Conservation (phyloP, 2,888 invertebrate species). For the Unio pictorum region DNA sequence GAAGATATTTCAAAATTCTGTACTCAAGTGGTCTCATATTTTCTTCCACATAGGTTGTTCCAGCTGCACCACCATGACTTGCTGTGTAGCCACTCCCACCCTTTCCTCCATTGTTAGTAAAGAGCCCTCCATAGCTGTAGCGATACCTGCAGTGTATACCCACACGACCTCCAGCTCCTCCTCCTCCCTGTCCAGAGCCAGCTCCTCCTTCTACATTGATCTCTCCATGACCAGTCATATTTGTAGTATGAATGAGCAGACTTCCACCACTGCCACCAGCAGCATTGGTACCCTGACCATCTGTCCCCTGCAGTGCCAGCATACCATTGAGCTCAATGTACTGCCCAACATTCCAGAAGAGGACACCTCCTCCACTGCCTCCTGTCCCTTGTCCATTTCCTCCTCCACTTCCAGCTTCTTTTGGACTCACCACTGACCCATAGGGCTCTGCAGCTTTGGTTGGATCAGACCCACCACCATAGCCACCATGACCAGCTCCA, state of each 20-base stretch:
- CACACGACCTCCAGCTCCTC: constrained; percentile 52
- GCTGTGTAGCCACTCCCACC: constrained; percentile 23
- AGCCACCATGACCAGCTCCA: constrained; percentile 58
- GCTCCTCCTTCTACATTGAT: constrained; percentile 53
- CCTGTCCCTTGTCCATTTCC: constrained; percentile 52
- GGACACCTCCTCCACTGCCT: constrained; percentile 52
- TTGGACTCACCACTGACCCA: constrained; percentile 46
- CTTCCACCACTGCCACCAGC: constrained; percentile 60
- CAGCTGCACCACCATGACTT: constrained; percentile 52
- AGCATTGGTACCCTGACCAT: constrained; percentile 41
- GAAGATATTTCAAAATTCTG: constrained; percentile 50
- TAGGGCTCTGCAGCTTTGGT: constrained; percentile 39
- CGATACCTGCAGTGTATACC: constrained; percentile 54
- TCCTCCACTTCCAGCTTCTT: constrained; percentile 51
- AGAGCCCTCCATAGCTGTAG: constrained; percentile 53
- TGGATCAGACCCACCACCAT: constrained; percentile 47
- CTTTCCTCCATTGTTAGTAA: constrained; percentile 43
- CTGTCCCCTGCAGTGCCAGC: constrained; percentile 42
- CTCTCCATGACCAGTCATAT: constrained; percentile 59
- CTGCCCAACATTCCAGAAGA: constrained; percentile 51
- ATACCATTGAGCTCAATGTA: constrained; percentile 53
- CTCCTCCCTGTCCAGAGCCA: constrained; percentile 36
- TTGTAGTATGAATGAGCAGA: constrained; percentile 47
- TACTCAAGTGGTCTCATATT: constrained; percentile 55
- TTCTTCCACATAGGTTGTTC: constrained; percentile 55